A percentile compares a stretch with the other conserved stretches of the same genome.
Conservation (phyloP, 2,113 vertebrate species). For the Sylvietta virens region DNA sequence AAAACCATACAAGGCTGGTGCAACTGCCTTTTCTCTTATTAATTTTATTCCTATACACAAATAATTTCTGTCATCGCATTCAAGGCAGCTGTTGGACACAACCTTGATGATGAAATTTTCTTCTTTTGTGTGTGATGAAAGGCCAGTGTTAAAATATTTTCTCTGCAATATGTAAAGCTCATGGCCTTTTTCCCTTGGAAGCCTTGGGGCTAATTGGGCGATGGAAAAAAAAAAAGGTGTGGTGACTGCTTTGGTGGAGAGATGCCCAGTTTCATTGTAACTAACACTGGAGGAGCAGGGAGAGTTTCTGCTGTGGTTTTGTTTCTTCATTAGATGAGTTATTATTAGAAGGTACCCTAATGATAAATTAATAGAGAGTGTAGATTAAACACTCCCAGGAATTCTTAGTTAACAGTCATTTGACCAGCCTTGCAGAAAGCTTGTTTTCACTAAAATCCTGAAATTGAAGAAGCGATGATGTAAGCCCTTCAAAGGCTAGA, state of each 20-base stretch:
- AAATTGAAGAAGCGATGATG: conserved; percentile 50
- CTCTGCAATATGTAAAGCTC: background rate
- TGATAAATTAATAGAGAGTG: background rate
- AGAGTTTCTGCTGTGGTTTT: background rate
- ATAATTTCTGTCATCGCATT: background rate
- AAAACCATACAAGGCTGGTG: background rate
- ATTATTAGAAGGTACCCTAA: background rate
- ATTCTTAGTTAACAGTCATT: conserved; percentile 32
- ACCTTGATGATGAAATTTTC: background rate
- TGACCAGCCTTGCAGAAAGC: conserved; percentile 15
- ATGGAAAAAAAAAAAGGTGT: accelerated
- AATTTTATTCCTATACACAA: background rate
- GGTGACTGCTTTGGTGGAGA: background rate
- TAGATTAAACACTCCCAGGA: background rate
- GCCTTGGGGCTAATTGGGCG: background rate
- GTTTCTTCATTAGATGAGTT: background rate
- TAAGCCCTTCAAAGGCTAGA: conserved; percentile 41
- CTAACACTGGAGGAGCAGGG: background rate
- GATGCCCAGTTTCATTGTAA: background rate
- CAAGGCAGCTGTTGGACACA: background rate
- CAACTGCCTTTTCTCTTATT: background rate
- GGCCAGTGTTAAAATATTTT: background rate
- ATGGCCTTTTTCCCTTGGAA: background rate
- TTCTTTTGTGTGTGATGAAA: background rate
- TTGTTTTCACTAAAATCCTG: conserved; percentile 58